Conservation (phyloP, 2,113 vertebrate species). For the Oxyura jamaicensis region DNA sequence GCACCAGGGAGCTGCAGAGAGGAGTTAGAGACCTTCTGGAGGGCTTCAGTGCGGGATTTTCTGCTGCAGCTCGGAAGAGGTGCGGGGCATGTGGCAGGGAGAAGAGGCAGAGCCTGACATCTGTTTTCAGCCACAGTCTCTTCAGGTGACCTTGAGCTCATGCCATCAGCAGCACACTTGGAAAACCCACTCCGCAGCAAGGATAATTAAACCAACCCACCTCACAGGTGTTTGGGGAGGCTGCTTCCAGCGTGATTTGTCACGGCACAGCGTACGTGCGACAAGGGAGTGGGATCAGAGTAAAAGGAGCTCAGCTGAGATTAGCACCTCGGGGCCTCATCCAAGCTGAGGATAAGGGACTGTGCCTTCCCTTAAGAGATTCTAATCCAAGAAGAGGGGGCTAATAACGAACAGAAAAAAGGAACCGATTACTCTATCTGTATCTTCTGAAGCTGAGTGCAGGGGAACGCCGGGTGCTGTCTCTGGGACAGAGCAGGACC, state of each 20-base stretch:
- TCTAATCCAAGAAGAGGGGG: not conserved
- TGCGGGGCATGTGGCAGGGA: not conserved
- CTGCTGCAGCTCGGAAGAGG: not conserved
- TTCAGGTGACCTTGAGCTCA: not conserved
- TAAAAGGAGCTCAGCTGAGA: not conserved
- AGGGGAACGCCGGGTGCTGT: no score
- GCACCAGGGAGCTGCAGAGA: not conserved
- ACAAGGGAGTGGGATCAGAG: rapidly evolving
- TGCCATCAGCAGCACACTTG: not conserved
- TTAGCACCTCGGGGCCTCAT: not conserved
- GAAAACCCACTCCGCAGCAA: not conserved
- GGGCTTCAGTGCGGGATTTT: not conserved
- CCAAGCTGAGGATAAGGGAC: not conserved
- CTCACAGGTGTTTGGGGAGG: slow-evolving; percentile 46
- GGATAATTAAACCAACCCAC: not conserved
- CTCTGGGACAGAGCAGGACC: no score
- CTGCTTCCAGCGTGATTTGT: slow-evolving; percentile 7
- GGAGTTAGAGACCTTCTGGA: not conserved
- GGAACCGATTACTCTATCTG: not conserved
- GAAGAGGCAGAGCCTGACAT: not conserved
- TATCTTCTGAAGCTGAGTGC: no score
- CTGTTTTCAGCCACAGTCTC: not conserved
- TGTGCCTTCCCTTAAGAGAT: not conserved
- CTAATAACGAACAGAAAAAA: not conserved
- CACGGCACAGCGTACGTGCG: rapidly evolving